These are phyloP conservation scores for Liparis tanakae DNA, from an alignment of 2,797 vertebrate species.

Conservation along the genomic window DNA sequence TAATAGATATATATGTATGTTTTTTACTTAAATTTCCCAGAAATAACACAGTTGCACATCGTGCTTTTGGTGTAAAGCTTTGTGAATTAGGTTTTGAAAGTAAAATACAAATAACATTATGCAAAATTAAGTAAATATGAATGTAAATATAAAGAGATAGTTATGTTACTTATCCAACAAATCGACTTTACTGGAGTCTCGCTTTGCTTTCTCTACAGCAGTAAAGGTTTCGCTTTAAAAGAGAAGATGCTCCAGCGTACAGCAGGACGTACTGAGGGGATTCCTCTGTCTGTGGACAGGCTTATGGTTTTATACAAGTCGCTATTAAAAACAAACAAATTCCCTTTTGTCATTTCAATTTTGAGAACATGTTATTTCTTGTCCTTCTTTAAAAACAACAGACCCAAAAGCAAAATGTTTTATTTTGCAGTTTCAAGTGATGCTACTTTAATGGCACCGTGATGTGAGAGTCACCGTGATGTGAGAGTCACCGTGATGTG, in stretches of 20 bases:
- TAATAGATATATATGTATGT: not conserved
- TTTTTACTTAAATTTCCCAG: constrained; percentile 2
- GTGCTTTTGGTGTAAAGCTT: constrained; percentile 16
- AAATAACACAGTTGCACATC: constrained; percentile 18
- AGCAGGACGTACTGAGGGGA: constrained; percentile 57
- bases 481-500: constrained; percentile 1
- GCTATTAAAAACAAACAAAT: constrained; percentile 10
- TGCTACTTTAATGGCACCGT: constrained; percentile 5
- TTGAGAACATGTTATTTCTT: not conserved
- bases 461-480: too few species aligned
- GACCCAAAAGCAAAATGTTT: not conserved
- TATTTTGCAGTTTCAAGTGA: not conserved
- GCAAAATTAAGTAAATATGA: constrained; percentile 53
- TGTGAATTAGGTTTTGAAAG: constrained; percentile 31
- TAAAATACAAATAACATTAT: constrained; percentile 47
- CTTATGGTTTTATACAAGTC: constrained; percentile 1
- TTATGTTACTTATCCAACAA: constrained; percentile 24
- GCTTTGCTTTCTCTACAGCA: constrained; percentile 53
- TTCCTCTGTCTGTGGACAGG: constrained; percentile 41
- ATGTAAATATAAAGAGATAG: constrained; percentile 49
- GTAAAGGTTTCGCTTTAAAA: constrained; percentile 30
- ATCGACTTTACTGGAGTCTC: constrained; percentile 46
- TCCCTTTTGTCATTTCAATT: not conserved
- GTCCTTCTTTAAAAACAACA: not conserved
- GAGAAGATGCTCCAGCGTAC: constrained; percentile 21